phyloP scores from a whole-genome alignment of 1,140 invertebrate genomes.

The Conus betulinus region DNA sequence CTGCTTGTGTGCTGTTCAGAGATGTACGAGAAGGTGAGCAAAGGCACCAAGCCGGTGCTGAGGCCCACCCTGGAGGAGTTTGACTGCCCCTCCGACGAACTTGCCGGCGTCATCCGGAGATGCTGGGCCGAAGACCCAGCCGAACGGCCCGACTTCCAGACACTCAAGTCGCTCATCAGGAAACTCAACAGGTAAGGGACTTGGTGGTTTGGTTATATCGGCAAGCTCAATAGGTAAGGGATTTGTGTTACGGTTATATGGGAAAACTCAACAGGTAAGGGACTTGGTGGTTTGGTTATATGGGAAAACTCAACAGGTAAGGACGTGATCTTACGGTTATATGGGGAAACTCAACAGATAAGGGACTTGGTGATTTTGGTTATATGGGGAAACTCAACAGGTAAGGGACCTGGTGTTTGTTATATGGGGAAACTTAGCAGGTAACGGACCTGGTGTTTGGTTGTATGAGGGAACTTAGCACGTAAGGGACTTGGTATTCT shows the following conservation, averaged over 20 bases:
- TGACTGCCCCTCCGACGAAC: constrained; percentile 82
- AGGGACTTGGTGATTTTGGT: too few relatives aligned
- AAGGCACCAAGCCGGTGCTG: constrained; percentile 80
- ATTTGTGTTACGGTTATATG: too few relatives aligned
- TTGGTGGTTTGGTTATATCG: constrained; percentile 75
- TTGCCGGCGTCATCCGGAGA: constrained; percentile 87
- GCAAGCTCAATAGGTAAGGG: constrained; percentile 68
- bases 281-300: too few relatives aligned
- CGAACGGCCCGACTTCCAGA: constrained; percentile 90
- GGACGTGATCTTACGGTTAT: too few relatives aligned
- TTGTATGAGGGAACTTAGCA: too few relatives aligned
- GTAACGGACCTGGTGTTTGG: too few relatives aligned
- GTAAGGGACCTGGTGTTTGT: too few relatives aligned
- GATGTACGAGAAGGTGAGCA: constrained; percentile 69
- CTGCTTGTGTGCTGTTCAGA: constrained; percentile 51
- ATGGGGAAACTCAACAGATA: constrained; percentile 72
- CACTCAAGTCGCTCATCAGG: constrained; percentile 86
- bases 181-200: constrained; percentile 68
- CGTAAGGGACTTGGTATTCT: too few relatives aligned
- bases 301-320: too few relatives aligned
- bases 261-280: constrained; percentile 69
- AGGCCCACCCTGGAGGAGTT: constrained; percentile 82
- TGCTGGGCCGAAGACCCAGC: constrained; percentile 94
- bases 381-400: too few relatives aligned
- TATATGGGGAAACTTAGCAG: constrained; percentile 72